Percentiles rank a stretch among this genome's conserved stretches.
phyloP scores from a whole-genome alignment of 2,113 vertebrate genomes.

The Marmota flaviventris region DNA sequence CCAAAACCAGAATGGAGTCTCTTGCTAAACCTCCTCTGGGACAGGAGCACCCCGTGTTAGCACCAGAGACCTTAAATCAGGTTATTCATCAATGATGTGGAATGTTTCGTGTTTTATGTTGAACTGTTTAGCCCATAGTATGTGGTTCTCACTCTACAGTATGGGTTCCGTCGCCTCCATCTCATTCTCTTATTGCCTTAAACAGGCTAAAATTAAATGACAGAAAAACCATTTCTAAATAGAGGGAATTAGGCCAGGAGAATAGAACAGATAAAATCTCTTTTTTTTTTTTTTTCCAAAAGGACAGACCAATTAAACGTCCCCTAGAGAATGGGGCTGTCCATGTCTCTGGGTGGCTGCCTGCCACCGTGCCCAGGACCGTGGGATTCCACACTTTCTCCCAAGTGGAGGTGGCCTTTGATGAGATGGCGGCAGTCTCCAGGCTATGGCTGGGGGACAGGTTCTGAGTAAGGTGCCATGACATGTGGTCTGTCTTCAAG shows the following conservation, averaged over 20 bases:
- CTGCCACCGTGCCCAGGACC: neutral
- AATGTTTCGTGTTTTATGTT: neutral
- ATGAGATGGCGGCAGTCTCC: neutral
- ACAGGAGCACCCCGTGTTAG: neutral
- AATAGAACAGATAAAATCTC: neutral
- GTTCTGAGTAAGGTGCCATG: neutral
- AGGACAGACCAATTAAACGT: neutral
- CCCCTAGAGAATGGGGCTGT: neutral
- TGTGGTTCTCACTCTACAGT: neutral
- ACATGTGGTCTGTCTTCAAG: neutral
- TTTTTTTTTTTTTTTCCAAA: neutral
- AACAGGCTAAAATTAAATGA: neutral
- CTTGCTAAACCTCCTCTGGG: neutral
- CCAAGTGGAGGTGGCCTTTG: neutral
- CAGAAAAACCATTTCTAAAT: constrained; percentile 19
- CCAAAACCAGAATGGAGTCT: neutral
- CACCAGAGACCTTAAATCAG: neutral
- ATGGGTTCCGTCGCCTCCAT: neutral
- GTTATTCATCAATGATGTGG: neutral
- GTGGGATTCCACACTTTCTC: neutral
- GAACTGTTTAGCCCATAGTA: neutral
- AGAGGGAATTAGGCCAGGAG: neutral
- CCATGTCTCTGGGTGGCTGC: neutral
- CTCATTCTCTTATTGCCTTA: neutral
- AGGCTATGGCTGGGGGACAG: neutral